These are phyloP conservation scores for Apogon talboti DNA, from an alignment of 2,797 vertebrate genomes.

Conservation along the genomic window DNA sequence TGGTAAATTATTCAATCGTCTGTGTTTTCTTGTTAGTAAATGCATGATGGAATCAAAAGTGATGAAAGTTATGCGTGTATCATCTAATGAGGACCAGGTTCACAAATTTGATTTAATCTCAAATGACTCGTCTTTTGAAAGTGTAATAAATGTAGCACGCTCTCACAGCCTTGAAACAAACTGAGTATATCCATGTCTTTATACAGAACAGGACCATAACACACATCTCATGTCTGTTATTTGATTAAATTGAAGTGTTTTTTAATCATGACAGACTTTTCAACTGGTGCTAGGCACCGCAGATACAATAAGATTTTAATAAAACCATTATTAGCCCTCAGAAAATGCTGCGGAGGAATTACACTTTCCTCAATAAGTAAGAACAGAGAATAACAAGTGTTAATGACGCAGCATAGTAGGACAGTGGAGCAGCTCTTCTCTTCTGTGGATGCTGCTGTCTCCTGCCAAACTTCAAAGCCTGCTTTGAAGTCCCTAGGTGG, in stretches of 20 bases:
- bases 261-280: slow-evolving; percentile 15
- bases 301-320: not conserved
- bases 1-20: too few species aligned
- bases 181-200: not conserved
- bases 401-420: slow-evolving; percentile 54
- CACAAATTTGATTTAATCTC: too few species aligned
- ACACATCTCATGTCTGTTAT: not conserved
- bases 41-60: too few species aligned
- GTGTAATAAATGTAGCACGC: too few species aligned
- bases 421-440: slow-evolving; percentile 48
- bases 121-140: too few species aligned
- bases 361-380: slow-evolving; percentile 42
- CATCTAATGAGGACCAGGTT: too few species aligned
- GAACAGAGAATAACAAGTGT: slow-evolving; percentile 40
- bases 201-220: not conserved
- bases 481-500: slow-evolving; percentile 78
- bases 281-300: slow-evolving; percentile 2
- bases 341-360: slow-evolving; percentile 16
- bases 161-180: too few species aligned
- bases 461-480: slow-evolving; percentile 79
- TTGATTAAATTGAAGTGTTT: not conserved
- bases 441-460: slow-evolving; percentile 60
- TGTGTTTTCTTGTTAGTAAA: too few species aligned
- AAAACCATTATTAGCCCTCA: slow-evolving; percentile 11
- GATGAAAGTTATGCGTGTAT: too few species aligned